These are phyloP conservation scores for Andricus curvator DNA, from an alignment of 2,888 invertebrate species.

Conservation along the genomic window DNA sequence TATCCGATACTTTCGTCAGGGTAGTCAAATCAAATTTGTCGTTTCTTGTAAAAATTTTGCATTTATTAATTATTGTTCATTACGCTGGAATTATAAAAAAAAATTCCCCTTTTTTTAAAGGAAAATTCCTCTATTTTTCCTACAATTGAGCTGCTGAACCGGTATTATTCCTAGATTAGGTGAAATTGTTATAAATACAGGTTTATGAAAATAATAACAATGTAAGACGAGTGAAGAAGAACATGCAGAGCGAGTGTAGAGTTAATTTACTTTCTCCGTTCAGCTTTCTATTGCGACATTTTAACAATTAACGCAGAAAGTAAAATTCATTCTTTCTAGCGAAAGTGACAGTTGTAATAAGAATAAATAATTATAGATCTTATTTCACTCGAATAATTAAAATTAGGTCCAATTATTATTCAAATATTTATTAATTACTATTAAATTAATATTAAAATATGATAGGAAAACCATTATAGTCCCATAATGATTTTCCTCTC, in stretches of 20 bases:
- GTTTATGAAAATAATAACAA: constrained; percentile 9
- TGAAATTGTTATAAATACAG: constrained; percentile 8
- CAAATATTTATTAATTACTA: neutral
- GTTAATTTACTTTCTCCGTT: constrained; percentile 59
- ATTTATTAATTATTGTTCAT: too few species aligned
- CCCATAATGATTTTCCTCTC: too few species aligned
- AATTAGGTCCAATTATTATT: too few species aligned
- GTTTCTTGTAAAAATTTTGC: too few species aligned
- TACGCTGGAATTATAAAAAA: too few species aligned
- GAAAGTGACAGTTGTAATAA: constrained; percentile 13
- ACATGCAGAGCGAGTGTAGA: neutral
- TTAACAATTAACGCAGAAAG: constrained; percentile 46
- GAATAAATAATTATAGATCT: neutral
- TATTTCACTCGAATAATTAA: neutral
- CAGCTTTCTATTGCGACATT: constrained; percentile 58
- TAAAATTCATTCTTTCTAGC: constrained; percentile 42
- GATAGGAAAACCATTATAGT: too few species aligned
- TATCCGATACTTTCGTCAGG: too few species aligned
- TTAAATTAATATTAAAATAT: too few species aligned
- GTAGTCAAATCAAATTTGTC: too few species aligned
- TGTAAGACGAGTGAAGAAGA: neutral
- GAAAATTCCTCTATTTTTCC: too few species aligned
- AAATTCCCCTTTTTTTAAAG: too few species aligned
- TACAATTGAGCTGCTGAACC: too few species aligned
- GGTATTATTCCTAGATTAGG: neutral